These are phyloP conservation scores for Nylanderia fulva DNA, from an alignment of 1,140 invertebrate genomes.

Conservation along the genomic window DNA sequence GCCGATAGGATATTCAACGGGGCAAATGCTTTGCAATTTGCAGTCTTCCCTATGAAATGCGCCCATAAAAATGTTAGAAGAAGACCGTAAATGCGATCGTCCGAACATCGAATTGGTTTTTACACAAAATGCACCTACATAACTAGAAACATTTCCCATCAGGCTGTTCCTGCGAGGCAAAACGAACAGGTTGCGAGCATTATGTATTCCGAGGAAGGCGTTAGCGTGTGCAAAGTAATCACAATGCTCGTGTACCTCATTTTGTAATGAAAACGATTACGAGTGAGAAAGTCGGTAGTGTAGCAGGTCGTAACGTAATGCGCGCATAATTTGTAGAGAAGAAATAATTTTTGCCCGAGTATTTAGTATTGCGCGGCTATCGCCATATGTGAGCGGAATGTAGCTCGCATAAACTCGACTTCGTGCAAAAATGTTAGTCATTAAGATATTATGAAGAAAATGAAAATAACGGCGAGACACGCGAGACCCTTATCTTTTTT, in stretches of 20 bases:
- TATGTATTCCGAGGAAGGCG: constrained; percentile 12
- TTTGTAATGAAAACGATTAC: constrained; percentile 36
- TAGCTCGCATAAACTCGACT: background rate
- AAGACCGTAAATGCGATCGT: constrained; percentile 1
- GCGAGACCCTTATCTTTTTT: constrained; percentile 26
- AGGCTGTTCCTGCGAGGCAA: background rate
- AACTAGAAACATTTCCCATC: constrained; percentile 6
- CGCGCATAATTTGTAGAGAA: constrained; percentile 26
- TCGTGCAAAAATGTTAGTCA: constrained; percentile 49
- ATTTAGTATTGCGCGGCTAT: constrained; percentile 13
- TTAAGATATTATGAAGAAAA: constrained; percentile 28
- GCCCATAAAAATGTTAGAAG: constrained; percentile 26
- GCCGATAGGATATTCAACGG: constrained; percentile 3
- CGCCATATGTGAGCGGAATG: constrained; percentile 41
- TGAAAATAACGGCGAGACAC: constrained; percentile 22
- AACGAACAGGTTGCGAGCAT: constrained; percentile 25
- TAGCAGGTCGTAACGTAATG: constrained; percentile 13
- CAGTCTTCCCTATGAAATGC: background rate
- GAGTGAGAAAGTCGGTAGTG: constrained; percentile 4
- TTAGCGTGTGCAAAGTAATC: constrained; percentile 36
- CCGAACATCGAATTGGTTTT: constrained; percentile 12
- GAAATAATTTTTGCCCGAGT: background rate
- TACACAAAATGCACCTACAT: constrained; percentile 8
- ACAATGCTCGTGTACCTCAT: background rate
- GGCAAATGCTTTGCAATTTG: background rate